Base-by-base conservation (phyloP, 2,113 vertebrate genomes). In the Syrmaticus mikado region DNA sequence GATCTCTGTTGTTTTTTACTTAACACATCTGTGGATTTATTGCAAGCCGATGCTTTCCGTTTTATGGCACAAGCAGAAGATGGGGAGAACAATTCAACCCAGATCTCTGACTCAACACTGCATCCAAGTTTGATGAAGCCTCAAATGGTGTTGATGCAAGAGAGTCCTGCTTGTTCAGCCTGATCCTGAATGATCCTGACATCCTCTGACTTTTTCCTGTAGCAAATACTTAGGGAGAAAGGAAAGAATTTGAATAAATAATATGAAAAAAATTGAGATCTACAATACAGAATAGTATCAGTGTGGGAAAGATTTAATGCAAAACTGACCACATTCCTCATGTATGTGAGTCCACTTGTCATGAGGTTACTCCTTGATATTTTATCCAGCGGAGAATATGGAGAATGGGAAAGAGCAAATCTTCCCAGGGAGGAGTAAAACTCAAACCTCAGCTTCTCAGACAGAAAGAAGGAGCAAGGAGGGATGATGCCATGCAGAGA, bases 11-110 rank as follows among this genome's bases (percentile, higher is more conserved):
- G 80, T 93, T 70, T 58, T 43, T 87, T 13, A 65, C 82, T 94
- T 88, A 93, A 65, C 94, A 88, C 90, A 68, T 88, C 72, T 91
- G 94, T 36, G 87, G 15, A 73, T 92, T 92, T 95, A 95, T 57
- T 64, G 74, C 60, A 16, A 40, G 79, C 72, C 78, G 96, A 30
- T 83, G 91, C 89, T 96, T 58, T 96, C 93, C 94, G 87, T 8
- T 93, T 94, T 90, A 68, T 4, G 25, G 38, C 87, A 38, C 60
- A 45, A 53, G n/a, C 15, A 8, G 87, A 71, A 45, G 87, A 93
- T 30, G 84, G 0, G 1, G 82, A 75, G 89, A 12, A 13, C 16
- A 12, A 82, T 48, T 64, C 24, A 2, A 13, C 70, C 58, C 91
- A 68, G 79, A 86, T 82, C 81, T 27, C 66, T 30, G 64, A 82